Evolutionary conservation across 2,113 vertebrate genomes (phyloP).

Genomic region (Rhegmatorhina hoffmannsi): DNA sequence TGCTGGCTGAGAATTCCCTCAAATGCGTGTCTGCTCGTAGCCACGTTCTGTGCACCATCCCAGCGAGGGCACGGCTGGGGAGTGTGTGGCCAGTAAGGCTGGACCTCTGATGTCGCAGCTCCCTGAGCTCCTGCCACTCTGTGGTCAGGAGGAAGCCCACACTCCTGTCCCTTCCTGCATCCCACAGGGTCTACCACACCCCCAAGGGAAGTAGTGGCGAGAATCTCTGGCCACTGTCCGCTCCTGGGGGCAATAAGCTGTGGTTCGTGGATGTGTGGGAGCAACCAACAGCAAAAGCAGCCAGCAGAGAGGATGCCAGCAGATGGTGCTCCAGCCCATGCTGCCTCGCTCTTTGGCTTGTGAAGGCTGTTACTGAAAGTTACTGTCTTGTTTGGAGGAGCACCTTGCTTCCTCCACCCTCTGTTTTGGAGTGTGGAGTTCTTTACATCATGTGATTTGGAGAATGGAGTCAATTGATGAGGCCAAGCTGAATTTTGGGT

Average conservation of each 20-base stretch:
- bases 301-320: background rate
- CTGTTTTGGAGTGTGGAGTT: background rate
- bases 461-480: background rate
- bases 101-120: background rate
- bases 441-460: background rate
- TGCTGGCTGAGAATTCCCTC: background rate
- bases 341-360: background rate
- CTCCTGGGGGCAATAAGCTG: background rate
- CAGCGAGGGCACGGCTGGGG: fast-evolving
- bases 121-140: background rate
- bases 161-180: background rate
- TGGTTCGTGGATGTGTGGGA: background rate
- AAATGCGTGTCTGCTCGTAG: fast-evolving
- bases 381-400: background rate
- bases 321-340: conserved; percentile 49
- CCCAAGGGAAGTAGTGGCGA: fast-evolving
- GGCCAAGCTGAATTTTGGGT: background rate
- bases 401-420: background rate
- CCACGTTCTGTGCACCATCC: fast-evolving
- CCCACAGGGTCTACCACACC: fast-evolving
- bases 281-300: background rate
- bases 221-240: fast-evolving
- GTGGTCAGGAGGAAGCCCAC: background rate
- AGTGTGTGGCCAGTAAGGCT: fast-evolving
- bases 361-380: background rate